A percentile compares a stretch with the other conserved stretches of the same genome.
These are phyloP conservation scores for Polyommatus icarus DNA, from an alignment of 2,888 invertebrate genomes.

Conservation along the genomic window DNA sequence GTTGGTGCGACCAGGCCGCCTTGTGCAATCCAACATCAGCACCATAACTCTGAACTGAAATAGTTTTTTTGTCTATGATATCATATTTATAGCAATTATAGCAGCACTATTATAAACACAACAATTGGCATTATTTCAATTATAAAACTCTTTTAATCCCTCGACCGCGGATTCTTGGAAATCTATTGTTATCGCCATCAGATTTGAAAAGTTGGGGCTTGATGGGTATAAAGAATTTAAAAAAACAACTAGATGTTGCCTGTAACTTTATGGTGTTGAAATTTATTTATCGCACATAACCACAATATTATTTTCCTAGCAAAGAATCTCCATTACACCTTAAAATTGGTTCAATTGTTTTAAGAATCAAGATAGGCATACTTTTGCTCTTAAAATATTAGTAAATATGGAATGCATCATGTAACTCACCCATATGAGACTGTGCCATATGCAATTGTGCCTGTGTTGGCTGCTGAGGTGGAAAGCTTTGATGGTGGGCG, in stretches of 20 bases:
- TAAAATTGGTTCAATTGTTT: no score
- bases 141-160: background rate
- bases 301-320: background rate
- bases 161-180: no score
- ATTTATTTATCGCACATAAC: background rate
- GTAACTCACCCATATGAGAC: constrained; percentile 66
- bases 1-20: constrained; percentile 70
- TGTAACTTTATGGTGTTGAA: background rate
- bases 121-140: background rate
- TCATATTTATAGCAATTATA: no score
- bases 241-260: background rate
- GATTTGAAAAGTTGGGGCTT: no score
- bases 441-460: constrained; percentile 73
- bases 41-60: constrained; percentile 67
- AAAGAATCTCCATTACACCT: background rate
- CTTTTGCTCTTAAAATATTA: background rate
- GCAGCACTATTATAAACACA: background rate
- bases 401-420: background rate
- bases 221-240: no score
- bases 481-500: constrained; percentile 74
- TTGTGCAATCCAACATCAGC: constrained; percentile 68
- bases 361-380: background rate
- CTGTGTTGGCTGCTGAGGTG: constrained; percentile 69
- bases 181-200: no score
- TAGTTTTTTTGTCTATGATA: background rate